phyloP scores from a whole-genome alignment of 2,797 vertebrate species.

The Decapterus maruadsi region DNA sequence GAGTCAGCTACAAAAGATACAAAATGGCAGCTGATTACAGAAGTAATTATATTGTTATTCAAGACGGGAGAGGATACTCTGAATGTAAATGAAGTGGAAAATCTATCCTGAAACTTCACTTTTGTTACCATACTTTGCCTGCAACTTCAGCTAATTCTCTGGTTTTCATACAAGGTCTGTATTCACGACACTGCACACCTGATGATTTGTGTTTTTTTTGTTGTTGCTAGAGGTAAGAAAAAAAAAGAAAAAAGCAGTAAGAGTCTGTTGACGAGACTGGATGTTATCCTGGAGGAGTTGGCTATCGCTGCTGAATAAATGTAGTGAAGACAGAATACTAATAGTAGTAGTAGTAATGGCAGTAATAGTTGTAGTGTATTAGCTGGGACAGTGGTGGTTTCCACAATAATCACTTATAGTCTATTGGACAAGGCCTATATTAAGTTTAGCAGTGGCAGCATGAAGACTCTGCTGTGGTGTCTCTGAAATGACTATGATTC shows the following conservation, averaged over 20 bases:
- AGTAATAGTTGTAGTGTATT: neutral
- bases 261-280: neutral
- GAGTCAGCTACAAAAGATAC: constrained; percentile 18
- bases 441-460: neutral
- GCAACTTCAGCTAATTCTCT: neutral
- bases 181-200: neutral
- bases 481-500: neutral
- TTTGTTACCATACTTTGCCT: neutral
- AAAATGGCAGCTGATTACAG: constrained; percentile 19
- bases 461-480: neutral
- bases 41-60: constrained; percentile 41
- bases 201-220: neutral
- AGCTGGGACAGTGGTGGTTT: neutral
- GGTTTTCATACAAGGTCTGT: constrained; percentile 7
- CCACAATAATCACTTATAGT: neutral
- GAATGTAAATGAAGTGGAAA: constrained; percentile 26
- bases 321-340: neutral
- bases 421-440: neutral
- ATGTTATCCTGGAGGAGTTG: neutral
- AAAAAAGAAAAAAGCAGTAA: neutral
- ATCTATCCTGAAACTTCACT: constrained; percentile 14
- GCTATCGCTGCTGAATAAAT: neutral
- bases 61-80: neutral
- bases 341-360: neutral
- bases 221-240: neutral